Conservation (phyloP, 2,113 vertebrate genomes). For the Antigone vipio region DNA sequence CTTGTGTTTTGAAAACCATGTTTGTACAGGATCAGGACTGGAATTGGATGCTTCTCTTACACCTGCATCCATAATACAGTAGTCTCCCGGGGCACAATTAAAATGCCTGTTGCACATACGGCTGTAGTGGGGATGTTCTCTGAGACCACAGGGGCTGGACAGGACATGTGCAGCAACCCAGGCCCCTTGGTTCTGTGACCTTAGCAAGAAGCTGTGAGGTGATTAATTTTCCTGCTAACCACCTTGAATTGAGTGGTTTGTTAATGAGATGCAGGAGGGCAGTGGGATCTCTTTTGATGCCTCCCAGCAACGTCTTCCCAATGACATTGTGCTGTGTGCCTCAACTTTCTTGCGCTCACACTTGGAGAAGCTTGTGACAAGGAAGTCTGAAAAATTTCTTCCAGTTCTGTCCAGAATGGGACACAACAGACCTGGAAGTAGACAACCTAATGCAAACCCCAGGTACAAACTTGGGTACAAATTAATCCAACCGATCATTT, state of each 20-base stretch:
- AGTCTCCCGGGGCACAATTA: background rate
- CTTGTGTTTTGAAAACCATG: background rate
- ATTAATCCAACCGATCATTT: background rate
- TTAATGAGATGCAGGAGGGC: background rate
- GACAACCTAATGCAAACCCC: background rate
- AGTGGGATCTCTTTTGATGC: background rate
- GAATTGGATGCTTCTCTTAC: background rate
- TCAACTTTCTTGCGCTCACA: background rate
- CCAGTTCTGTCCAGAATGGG: background rate
- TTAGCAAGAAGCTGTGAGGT: background rate
- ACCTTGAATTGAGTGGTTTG: background rate
- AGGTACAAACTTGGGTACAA: background rate
- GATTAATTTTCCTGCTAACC: background rate
- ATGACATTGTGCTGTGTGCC: background rate
- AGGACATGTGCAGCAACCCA: background rate
- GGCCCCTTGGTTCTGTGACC: background rate
- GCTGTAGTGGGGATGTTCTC: background rate
- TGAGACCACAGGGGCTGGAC: background rate
- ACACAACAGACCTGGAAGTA: background rate
- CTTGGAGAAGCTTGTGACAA: rapidly evolving
- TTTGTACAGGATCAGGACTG: background rate
- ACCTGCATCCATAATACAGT: background rate
- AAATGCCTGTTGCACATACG: background rate
- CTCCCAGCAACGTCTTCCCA: background rate
- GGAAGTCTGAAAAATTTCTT: background rate